Conservation (phyloP, 2,888 invertebrate species). For the Pollenia angustigena region DNA sequence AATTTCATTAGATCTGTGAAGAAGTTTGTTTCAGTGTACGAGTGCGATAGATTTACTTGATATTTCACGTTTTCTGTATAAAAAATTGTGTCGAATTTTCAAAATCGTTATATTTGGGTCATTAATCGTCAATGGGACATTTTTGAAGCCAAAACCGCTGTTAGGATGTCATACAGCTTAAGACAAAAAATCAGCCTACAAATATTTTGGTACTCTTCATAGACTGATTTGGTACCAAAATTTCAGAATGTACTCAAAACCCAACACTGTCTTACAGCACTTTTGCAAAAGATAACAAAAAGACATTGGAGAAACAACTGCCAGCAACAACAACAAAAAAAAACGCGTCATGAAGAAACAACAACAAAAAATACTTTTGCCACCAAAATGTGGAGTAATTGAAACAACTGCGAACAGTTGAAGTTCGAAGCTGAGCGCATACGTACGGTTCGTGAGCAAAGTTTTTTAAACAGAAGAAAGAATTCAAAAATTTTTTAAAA, state of each 20-base stretch:
- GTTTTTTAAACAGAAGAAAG: neutral
- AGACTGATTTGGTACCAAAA: neutral
- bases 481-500: neutral
- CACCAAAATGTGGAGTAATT: conserved; percentile 61
- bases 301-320: conserved; percentile 51
- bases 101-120: no score
- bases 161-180: no score
- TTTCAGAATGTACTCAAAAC: neutral
- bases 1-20: no score
- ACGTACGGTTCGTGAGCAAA: conserved; percentile 57
- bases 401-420: conserved; percentile 61
- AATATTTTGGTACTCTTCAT: neutral
- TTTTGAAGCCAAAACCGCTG: no score
- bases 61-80: no score
- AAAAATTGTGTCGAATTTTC: no score
- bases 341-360: conserved; percentile 18
- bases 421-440: conserved; percentile 68
- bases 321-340: conserved; percentile 35
- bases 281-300: conserved; percentile 68
- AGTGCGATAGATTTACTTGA: no score
- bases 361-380: conserved; percentile 43
- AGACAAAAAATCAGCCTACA: no score
- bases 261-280: conserved; percentile 36
- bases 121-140: no score
- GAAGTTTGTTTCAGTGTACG: no score